Base-by-base conservation (phyloP, 2,113 vertebrate species). In the Hymenochirus boettgeri region DNA sequence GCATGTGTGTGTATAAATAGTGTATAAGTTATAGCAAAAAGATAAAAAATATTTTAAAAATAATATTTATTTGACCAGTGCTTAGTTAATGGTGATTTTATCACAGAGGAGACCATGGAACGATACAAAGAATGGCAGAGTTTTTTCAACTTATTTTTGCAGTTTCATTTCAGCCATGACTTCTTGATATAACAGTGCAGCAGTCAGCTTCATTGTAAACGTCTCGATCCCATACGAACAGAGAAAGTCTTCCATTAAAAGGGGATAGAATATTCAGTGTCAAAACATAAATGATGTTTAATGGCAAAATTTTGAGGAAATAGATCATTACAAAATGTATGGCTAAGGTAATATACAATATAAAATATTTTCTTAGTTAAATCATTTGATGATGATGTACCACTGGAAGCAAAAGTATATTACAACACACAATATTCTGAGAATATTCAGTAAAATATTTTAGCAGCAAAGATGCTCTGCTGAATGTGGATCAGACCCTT, bases 61-160 rank as follows among this genome's bases (percentile, higher is more conserved):
- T 63, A 54, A 21, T 8, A 53, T 62, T 39, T 53, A 63, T 63
- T 53, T 63, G 33, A 53, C 50, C 50, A 63, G 33, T 63, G 48
- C 61, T 63, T 54, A 27, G 39, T 51, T 54, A 53, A 42, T 53
- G 33, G 33, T 48, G 51, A 63, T 42, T 54, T 24, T 33, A 54
- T 53, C 61, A 63, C 61, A 63, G 31, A 53, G 50, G 50, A 45
- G 50, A 45, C 50, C 48, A 53, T 53, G 61, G 35, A 42, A 27
- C 35, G 21, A 42, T 23, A 22, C 25, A 26, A 63, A 42, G 27
- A 33, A 42, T 22, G 18, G n/a, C 48, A 42, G 2, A 27, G 13
- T 8, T 48, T 19, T 48, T 10, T 8, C 7, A 48, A 21, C 46
- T 54, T 24, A 21, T 35, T 35, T 53, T 5, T 54, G 29, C 35